Conservation (phyloP, 2,113 vertebrate species). For the Pachyramphus minor region DNA sequence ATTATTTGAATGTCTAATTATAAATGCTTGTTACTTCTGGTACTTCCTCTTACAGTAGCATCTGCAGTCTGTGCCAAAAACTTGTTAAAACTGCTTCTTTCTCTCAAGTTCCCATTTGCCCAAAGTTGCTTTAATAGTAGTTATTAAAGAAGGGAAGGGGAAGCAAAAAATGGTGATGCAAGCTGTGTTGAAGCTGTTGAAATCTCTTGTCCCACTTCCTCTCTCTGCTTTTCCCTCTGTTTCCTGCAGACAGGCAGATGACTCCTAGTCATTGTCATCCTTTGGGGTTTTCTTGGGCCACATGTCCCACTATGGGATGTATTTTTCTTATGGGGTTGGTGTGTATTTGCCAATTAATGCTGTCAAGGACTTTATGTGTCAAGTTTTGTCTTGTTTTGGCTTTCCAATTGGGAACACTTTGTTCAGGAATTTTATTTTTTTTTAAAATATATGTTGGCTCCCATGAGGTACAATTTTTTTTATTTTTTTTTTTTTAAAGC, state of each 20-base stretch:
- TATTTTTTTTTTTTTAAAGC: background rate
- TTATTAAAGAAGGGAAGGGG: conserved; percentile 33
- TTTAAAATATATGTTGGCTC: background rate
- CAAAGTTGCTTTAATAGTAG: conserved; percentile 42
- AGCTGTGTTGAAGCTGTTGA: conserved; percentile 3
- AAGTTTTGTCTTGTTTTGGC: conserved; percentile 45
- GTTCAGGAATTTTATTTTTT: background rate
- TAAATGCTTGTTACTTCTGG: background rate
- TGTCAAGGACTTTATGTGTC: background rate
- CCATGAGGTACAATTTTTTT: background rate
- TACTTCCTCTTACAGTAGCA: background rate
- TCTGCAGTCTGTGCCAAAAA: conserved; percentile 28
- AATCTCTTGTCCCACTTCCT: background rate
- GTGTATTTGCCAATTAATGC: background rate
- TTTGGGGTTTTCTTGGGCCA: background rate
- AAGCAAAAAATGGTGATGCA: conserved; percentile 18
- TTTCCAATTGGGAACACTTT: background rate
- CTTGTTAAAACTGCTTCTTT: conserved; percentile 61
- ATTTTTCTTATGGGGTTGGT: background rate
- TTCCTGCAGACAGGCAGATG: background rate
- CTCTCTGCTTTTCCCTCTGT: rapidly evolving
- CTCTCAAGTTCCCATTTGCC: conserved; percentile 60
- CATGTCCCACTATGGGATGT: background rate
- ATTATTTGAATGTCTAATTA: background rate
- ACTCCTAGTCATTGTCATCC: background rate